Evolutionary conservation across 2,113 vertebrate genomes (phyloP), one percentile per base, ranked within the genome.

Genomic region (Tachuris rubrigastra): DNA sequence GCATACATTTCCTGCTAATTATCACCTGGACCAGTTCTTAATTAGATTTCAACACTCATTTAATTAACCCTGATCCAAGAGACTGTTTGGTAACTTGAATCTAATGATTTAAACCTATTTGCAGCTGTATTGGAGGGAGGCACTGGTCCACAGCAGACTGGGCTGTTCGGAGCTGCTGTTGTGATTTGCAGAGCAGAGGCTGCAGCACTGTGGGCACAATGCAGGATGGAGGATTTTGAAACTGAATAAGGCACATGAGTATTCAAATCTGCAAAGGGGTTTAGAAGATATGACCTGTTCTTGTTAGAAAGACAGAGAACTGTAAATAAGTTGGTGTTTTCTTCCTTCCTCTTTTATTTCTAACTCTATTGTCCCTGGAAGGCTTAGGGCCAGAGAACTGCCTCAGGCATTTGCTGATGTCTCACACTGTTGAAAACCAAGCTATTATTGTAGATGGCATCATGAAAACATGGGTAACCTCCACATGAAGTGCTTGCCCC

Each of bases 1-100:
- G 96, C 94, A 97, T 97, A 98, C 97, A 98, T 97, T 97, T 98
- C 97, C 97, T 97, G 95, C 96, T 97, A 97, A 97, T 97, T 96
- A 96, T 97, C 96, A 95, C 95, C 96, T 96, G 85, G 83, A 90
- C 94, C 78, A 86, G 91, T 95, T 94, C 95, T 96, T 98, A 97
- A 98, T 98, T 97, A 97, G 96, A 97, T 96, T 95, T 97, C 96
- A 92, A 92, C 95, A 96, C 89, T 97, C 94, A 95, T 96, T 97
- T 98, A 97, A 98, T 98, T 98, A 98, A 97, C 97, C 91, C 95
- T 96, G 96, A 97, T 96, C 95, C 72, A 85, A 95, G 92, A 95
- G 73, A 88, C 90, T 96, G 69, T 96, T 96, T 93, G 92, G 93
- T 95, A 97, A 96, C 92, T 88, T 94, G 89, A 89, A 93, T 97